phyloP scores from a whole-genome alignment of 2,888 invertebrate genomes.

The Euplagia quadripunctaria region DNA sequence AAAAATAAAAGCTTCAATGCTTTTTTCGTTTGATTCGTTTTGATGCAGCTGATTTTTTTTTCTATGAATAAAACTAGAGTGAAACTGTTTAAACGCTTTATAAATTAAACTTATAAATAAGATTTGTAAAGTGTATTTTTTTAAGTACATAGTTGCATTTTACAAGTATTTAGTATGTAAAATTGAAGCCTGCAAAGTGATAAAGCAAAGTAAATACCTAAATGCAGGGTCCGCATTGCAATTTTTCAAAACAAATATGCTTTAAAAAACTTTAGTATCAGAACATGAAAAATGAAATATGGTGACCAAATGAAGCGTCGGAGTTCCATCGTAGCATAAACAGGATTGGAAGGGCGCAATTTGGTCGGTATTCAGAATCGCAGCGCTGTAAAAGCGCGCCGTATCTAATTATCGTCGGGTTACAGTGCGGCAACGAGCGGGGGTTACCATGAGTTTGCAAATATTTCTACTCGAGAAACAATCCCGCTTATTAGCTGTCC shows the following conservation, averaged over 20 bases:
- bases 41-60: background rate
- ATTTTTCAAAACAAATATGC: slow-evolving; percentile 26
- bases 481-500: slow-evolving; percentile 56
- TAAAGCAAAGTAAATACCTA: background rate
- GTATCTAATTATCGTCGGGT: slow-evolving; percentile 85
- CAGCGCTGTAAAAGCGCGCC: slow-evolving; percentile 85
- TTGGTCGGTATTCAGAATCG: slow-evolving; percentile 84
- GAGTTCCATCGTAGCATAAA: slow-evolving; percentile 77
- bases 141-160: background rate
- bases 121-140: background rate
- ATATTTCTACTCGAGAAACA: slow-evolving; percentile 60
- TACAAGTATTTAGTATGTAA: background rate
- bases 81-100: background rate
- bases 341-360: slow-evolving; percentile 85
- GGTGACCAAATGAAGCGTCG: slow-evolving; percentile 66
- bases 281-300: slow-evolving; percentile 59
- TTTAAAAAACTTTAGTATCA: slow-evolving; percentile 32
- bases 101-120: background rate
- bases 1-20: slow-evolving; percentile 13
- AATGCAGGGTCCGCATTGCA: slow-evolving; percentile 7
- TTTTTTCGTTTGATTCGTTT: background rate
- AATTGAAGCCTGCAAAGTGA: background rate
- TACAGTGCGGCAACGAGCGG: slow-evolving; percentile 66
- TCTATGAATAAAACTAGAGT: slow-evolving; percentile 8
- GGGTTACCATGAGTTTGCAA: slow-evolving; percentile 67